Base-by-base conservation (phyloP, 1,140 invertebrate species). In the Plodia interpunctella region DNA sequence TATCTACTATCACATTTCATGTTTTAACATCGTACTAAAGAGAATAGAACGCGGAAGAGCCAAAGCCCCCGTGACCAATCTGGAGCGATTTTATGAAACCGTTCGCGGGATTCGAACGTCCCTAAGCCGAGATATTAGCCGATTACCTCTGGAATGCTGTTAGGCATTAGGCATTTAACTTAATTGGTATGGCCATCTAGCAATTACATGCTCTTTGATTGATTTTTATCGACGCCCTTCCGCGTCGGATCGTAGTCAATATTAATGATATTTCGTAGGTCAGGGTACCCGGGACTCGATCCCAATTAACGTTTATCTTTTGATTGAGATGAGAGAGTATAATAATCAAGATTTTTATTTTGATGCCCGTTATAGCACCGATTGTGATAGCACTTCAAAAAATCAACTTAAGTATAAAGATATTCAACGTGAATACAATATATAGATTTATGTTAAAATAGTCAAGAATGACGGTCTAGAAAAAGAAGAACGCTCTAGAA, bases 151-250 rank as follows among this genome's bases (percentile, higher is more conserved):
- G 72, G 77, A 76, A 75, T 74, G 70, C 69, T 55, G 72, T 70
- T 68, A 66, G 68, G 69, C 78, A 76, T 74, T 75, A 25, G 21
- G 21, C 21, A 25, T 25, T 25, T 25, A 79, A 74, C 66, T 71
- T 68, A 66, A 77, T 77, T 77, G 69, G 60, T 57, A 64, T 61
- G 68, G 62, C 66, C 61, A 52, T 76, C 68, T 76, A 44, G 63
- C 70, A 66, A 76, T 78, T 76, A 73, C 67, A 62, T 63, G 66
- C 59, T 72, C 72, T 71, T 66, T 78, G 73, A 80, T 79, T 68
- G 66, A 76, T 70, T 72, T 70, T 71, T 70, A 44, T 44, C 38
- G 13, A 6, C 74, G 64, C 62, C 66, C 38, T 44, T 44, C 38
- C 38, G 38, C 15, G 32, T 9, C 15, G n/a, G n/a, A n/a, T n/a